Conservation (phyloP, 2,113 vertebrate genomes). For the Pygoscelis antarcticus region DNA sequence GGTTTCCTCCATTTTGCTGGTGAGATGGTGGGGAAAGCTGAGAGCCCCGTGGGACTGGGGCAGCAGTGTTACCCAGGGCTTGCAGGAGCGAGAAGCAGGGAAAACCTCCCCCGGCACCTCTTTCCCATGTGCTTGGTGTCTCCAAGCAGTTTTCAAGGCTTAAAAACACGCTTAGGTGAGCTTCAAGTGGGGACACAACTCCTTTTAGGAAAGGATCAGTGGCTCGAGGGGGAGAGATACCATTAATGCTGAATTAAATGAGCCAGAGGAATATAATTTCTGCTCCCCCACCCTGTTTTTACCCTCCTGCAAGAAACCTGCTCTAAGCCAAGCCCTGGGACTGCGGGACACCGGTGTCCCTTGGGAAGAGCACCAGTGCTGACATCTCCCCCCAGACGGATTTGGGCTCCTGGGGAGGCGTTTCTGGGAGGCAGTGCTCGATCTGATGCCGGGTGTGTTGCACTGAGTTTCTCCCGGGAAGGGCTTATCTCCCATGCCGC, state of each 20-base stretch:
- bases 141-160: background rate
- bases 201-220: background rate
- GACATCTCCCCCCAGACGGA: rapidly evolving
- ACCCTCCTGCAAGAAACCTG: background rate
- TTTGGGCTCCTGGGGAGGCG: background rate
- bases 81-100: background rate
- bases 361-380: background rate
- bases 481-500: background rate
- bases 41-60: background rate
- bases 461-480: background rate
- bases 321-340: background rate
- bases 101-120: background rate
- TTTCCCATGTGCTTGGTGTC: background rate
- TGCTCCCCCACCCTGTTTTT: background rate
- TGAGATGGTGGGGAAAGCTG: background rate
- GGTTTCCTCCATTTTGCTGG: background rate
- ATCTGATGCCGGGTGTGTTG: rapidly evolving
- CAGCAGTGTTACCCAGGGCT: rapidly evolving
- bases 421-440: background rate
- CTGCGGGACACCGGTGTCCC: too few relatives aligned
- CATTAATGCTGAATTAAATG: background rate
- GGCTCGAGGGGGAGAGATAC: background rate
- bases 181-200: background rate
- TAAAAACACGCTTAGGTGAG: background rate
- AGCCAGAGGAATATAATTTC: background rate